Base-by-base conservation (phyloP, 2,888 invertebrate genomes). In the Unio pictorum region DNA sequence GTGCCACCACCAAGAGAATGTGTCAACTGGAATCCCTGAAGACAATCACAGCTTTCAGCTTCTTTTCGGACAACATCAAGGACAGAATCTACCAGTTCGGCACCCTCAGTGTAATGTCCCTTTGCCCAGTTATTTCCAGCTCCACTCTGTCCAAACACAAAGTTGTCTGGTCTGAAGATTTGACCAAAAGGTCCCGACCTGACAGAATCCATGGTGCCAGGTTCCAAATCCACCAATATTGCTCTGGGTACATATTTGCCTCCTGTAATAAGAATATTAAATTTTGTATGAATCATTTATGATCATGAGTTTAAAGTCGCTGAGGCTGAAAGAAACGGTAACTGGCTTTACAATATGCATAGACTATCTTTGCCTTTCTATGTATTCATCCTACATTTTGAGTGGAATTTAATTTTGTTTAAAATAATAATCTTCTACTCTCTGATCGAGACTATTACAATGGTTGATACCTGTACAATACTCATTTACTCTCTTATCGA, bases 131-230 rank as follows among this genome's bases (percentile, higher is more conserved):
- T 82, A 73, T 82, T 82, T 65, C 96, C 92, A 94, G 89, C 96
- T 93, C 92, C 97, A 65, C 86, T 86, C 82, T 89, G 88, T 68
- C 87, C 87, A 90, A 97, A 97, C 34, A 97, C 95, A 90, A 96
- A 98, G 92, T 98, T 98, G 92, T 98, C 97, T 34, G 97, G 97
- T 78, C 81, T 75, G 78, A 80, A 85, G 67, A 84, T 78, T 74
- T 96, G 94, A 23, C 96, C 96, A 91, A 95, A 97, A n/a, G 96
- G 95, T 68, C 97, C 96, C 1, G 96, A 95, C 79, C 97, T 93
- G 78, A 98, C 97, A 0, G 96, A 95, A 91, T 98, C 97, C 97
- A 98, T 97, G 85, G 97, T 97, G 83, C 97, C 97, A 65, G 97
- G 97, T 91, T 97, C 97, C 89, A 97, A 91, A 89, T 98, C 97